Evolutionary conservation across 1,140 invertebrate species (phyloP).

Genomic region (Muscidifurax raptorellus): DNA sequence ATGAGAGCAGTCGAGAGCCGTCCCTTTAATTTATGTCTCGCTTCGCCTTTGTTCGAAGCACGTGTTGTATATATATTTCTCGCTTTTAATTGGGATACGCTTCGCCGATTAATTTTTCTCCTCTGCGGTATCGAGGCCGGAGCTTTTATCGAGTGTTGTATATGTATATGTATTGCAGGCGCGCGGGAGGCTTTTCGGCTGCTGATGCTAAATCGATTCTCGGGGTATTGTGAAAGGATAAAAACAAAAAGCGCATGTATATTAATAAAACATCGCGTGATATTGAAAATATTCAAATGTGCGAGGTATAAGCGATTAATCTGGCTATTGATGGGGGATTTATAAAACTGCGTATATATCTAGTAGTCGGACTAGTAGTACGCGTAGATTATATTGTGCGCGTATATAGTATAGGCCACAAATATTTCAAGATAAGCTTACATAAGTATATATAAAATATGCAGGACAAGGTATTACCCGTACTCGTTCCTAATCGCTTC

Average conservation of each 20-base stretch:
- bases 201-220: too few relatives aligned
- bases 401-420: too few relatives aligned
- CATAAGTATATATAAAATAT: not conserved
- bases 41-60: not conserved
- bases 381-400: too few relatives aligned
- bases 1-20: not conserved
- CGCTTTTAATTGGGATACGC: not conserved
- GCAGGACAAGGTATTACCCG: not conserved
- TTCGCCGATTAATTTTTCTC: constrained; percentile 5
- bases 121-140: not conserved
- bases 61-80: not conserved
- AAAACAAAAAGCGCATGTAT: not conserved
- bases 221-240: not conserved
- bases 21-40: constrained; percentile 36
- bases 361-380: too few relatives aligned
- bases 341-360: not conserved
- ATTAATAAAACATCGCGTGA: not conserved
- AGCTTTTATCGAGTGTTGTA: too few relatives aligned
- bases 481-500: not conserved
- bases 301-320: not conserved
- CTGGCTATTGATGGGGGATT: not conserved
- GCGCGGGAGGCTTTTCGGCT: not conserved
- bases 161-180: too few relatives aligned
- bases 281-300: not conserved
- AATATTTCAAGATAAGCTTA: not conserved